These are phyloP conservation scores for Syngnathus scovelli DNA, from an alignment of 2,113 vertebrate species.

Conservation along the genomic window DNA sequence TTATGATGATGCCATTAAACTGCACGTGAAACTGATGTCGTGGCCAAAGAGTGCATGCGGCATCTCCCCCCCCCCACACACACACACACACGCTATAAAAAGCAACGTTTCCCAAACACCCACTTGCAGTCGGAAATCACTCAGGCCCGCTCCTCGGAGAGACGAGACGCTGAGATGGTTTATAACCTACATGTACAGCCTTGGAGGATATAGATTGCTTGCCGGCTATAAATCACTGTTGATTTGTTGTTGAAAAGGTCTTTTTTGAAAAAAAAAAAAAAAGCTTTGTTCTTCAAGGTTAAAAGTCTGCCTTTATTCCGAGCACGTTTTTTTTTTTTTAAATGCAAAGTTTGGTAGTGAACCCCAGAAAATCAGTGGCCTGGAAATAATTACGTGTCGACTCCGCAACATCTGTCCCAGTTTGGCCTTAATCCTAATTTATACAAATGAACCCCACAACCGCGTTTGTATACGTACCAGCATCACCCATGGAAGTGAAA, in stretches of 20 bases:
- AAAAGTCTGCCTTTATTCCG: constrained; percentile 51
- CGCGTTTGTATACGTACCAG: constrained; percentile 75
- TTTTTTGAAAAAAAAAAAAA: neutral
- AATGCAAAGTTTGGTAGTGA: constrained; percentile 60
- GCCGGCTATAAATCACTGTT: constrained; percentile 2
- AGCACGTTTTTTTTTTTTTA: constrained; percentile 54
- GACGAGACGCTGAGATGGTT: constrained; percentile 27
- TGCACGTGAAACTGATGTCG: neutral
- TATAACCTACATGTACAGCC: constrained; percentile 31
- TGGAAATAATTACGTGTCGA: neutral
- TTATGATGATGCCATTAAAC: neutral
- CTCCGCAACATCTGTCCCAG: neutral
- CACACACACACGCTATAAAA: constrained; percentile 47
- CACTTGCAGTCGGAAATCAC: constrained; percentile 59
- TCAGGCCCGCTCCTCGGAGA: constrained; percentile 34
- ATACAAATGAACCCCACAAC: neutral
- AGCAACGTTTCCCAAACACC: constrained; percentile 55
- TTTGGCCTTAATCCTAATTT: neutral
- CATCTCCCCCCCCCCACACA: constrained; percentile 19
- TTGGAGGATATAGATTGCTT: constrained; percentile 10
- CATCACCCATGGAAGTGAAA: constrained; percentile 99
- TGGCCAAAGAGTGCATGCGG: constrained; percentile 15
- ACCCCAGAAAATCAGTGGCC: constrained; percentile 26
- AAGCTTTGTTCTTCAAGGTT: constrained; percentile 48
- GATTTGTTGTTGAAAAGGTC: constrained; percentile 19